Evolutionary conservation across 2,888 invertebrate genomes (phyloP), one percentile per base, ranked within the genome.

Genomic region (Thelaira solivaga): DNA sequence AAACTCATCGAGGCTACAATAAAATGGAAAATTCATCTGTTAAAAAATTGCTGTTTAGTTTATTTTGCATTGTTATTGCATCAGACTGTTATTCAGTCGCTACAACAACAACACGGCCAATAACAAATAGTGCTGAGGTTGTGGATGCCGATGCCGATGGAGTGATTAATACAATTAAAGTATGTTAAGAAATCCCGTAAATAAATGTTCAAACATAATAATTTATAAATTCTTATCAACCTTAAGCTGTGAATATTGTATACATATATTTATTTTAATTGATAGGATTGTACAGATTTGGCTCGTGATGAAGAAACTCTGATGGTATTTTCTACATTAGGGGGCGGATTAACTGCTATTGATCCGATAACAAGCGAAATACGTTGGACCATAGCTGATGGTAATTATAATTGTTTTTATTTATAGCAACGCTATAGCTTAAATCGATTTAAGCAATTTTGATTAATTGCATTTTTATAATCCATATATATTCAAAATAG

Each of bases 371-470:
- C 95, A 65, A 98, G 98, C 74, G 92, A 93, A 84, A 92, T 96
- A 83, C 92, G 94, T 84, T 99, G 99, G 99, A 94, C 93, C 85
- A 92, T 97, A 79, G 94, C 95, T 90, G 97, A 98, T 90, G 96
- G 95, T 95, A 91, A 90, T 80, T 85, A 89, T 85, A 45, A 62
- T 72, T 43, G 5, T 55, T 22, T 34, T 41, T 49, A 20, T 26
- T 49, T 1, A 8, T 31, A 11, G 7, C 6, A 26, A 29, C n/a
- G 8, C 20, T 18, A 2, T 20, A 20, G n/a, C n/a, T n/a, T n/a
- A n/a, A n/a, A n/a, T n/a, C n/a, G n/a, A n/a, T n/a, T n/a, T n/a
- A n/a, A n/a, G n/a, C n/a, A n/a, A n/a, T n/a, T n/a, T n/a, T n/a
- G n/a, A n/a, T n/a, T n/a, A n/a, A n/a, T n/a, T n/a, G n/a, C n/a